A percentile compares a stretch with the other conserved stretches of the same genome.
Evolutionary conservation across 2,113 vertebrate genomes (phyloP).

Genomic region (Accipiter cooperii): DNA sequence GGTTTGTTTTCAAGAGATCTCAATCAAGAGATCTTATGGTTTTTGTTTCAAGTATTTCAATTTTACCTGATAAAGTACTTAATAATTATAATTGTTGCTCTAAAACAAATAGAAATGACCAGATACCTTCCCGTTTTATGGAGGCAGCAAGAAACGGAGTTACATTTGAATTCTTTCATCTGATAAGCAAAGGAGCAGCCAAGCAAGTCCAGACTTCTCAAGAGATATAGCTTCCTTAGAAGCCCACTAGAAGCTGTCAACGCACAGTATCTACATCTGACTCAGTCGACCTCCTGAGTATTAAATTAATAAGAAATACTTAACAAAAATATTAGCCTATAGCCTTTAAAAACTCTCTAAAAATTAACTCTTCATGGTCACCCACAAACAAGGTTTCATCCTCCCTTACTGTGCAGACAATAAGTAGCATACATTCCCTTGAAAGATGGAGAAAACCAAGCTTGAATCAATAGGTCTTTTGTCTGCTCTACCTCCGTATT

Average conservation of each 20-base stretch:
- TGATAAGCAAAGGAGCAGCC: neutral
- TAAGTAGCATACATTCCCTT: neutral
- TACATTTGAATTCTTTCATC: neutral
- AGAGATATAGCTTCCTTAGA: neutral
- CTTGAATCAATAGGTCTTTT: neutral
- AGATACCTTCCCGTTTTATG: neutral
- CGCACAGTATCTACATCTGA: neutral
- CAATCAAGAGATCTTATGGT: neutral
- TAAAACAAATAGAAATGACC: neutral
- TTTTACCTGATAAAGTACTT: neutral
- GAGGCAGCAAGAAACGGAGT: neutral
- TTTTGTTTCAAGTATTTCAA: neutral
- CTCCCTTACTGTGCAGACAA: neutral
- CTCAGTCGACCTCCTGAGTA: rapidly evolving
- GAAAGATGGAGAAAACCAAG: neutral
- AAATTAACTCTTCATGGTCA: neutral
- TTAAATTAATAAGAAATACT: neutral
- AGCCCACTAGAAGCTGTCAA: neutral
- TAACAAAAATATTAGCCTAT: neutral
- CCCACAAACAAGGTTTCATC: neutral
- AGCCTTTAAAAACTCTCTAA: neutral
- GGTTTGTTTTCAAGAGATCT: neutral
- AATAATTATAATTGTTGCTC: neutral
- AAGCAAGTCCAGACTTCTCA: neutral
- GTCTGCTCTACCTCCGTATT: neutral